phyloP scores from a whole-genome alignment of 2,797 vertebrate species.

The Cyclura pinguis region DNA sequence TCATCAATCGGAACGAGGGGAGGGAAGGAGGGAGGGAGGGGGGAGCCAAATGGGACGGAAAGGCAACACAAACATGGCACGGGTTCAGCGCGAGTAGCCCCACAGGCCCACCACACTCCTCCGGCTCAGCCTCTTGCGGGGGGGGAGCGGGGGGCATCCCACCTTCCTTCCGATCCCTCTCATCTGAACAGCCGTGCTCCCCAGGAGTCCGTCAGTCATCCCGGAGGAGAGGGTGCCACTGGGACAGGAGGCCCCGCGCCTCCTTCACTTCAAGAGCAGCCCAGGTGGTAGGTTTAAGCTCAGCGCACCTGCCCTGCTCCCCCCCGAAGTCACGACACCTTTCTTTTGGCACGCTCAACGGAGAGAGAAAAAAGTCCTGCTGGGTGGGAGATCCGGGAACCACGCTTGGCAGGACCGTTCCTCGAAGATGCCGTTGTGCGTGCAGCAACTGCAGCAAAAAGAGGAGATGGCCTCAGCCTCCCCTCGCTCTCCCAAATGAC shows the following conservation, averaged over 20 bases:
- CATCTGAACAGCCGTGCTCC: background rate
- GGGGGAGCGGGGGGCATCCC: background rate
- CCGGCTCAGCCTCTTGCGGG: background rate
- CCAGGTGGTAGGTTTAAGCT: fast-evolving
- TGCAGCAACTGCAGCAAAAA: background rate
- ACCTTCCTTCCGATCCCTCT: background rate
- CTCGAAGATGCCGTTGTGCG: fast-evolving
- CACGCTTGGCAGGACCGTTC: background rate
- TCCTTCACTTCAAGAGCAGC: fast-evolving
- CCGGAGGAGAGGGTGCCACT: too few relatives aligned
- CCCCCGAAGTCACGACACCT: fast-evolving
- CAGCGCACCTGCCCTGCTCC: fast-evolving
- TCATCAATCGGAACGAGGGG: too few relatives aligned
- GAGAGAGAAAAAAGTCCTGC: background rate
- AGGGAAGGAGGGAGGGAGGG: too few relatives aligned
- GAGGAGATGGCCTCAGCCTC: background rate
- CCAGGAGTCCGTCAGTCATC: too few relatives aligned
- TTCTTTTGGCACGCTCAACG: fast-evolving
- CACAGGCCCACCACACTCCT: background rate
- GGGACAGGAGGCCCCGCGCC: fast-evolving
- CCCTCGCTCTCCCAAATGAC: background rate
- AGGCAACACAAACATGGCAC: background rate
- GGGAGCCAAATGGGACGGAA: background rate
- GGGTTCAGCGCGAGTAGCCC: background rate
- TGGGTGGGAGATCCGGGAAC: background rate